Base-by-base conservation (phyloP, 2,888 invertebrate genomes). In the Cremastinae sp. region DNA sequence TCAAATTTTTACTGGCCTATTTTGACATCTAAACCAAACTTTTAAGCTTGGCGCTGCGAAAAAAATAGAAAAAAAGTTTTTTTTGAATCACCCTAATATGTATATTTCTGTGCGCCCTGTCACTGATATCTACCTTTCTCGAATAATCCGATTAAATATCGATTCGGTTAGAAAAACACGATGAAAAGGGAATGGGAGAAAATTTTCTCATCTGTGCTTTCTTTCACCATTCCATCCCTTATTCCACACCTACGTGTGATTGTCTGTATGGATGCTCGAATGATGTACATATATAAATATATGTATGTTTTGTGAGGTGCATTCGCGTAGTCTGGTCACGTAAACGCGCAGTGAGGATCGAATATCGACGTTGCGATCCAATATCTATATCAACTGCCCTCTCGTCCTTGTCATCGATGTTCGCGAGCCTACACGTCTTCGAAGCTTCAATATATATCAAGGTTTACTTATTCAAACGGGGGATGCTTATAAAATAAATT, bases 311-410 rank as follows among this genome's bases (percentile, higher is more conserved):
- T 69, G 37, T 20, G 43, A 59, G 12, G 22, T 41, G 28, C 51
- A 61, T 56, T 66, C 61, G 43, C 55, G 70, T 45, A 77, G 56
- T 74, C 74, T 35, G 70, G 65, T 74, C 70, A 77, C 74, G 76
- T 74, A 66, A 53, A 53, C 55, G 53, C 49, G 43, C 56, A 64
- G 14, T 45, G 69, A 76, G 70, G 69, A 61, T 77, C 76, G 69
- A 74, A 77, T 77, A 66, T 70, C 74, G 70, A 70, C 56, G 70
- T 65, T 45, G 10, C 66, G 65, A 61, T 61, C 59, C 65, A 28
- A 77, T 74, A 59, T 20, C n/a, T 56, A 10, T 43, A 61, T 53
- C 43, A 61, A 22, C 56, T 55, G 18, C 22, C 69, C 62, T 47
- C 61, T 39, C 9, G 14, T n/a, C n/a, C n/a, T 18, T 20, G 43